Base-by-base conservation (phyloP, 2,113 vertebrate genomes). In the Plectropomus leopardus region DNA sequence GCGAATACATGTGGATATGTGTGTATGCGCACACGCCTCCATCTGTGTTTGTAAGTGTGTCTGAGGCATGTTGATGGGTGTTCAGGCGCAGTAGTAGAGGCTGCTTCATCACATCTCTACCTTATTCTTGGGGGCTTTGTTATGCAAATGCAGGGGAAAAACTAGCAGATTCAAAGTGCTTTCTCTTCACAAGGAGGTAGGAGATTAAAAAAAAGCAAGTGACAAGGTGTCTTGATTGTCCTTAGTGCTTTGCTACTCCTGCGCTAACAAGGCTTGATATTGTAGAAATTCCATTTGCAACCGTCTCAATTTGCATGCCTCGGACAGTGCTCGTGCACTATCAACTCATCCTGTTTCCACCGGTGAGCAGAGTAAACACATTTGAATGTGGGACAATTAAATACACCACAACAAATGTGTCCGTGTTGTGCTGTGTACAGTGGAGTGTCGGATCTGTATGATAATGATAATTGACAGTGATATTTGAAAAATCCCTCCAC, bases 101-200 rank as follows among this genome's bases (percentile, higher is more conserved):
- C 87, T 85, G 86, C 95, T 96, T 97, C 96, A 95, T 96, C 96
- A 96, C 96, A 96, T 96, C 96, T 96, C 96, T 96, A 96, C 95
- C 95, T 97, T 96, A 96, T 96, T 96, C 96, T 97, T 95, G 57
- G 74, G 94, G 96, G 96, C 97, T 99, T 99, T 99, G 97, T 99
- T 98, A 99, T 99, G 98, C 96, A 97, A 99, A 99, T 98, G 95
- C 92, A 42, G 70, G 74, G 84, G 94, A 94, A 96, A 96, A 97
- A 97, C 96, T 96, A 96, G 96, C 95, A 97, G 95, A 96, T 97
- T 97, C 97, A 98, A 98, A 98, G 97, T 97, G 96, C 95, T 96
- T 97, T 96, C 95, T 95, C 96, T 96, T 97, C 96, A 96, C 96
- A 95, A 94, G 96, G 92, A 96, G 96, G 96, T 96, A 95, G 95